phyloP scores from a whole-genome alignment of 2,113 vertebrate genomes.

The Vidua macroura region DNA sequence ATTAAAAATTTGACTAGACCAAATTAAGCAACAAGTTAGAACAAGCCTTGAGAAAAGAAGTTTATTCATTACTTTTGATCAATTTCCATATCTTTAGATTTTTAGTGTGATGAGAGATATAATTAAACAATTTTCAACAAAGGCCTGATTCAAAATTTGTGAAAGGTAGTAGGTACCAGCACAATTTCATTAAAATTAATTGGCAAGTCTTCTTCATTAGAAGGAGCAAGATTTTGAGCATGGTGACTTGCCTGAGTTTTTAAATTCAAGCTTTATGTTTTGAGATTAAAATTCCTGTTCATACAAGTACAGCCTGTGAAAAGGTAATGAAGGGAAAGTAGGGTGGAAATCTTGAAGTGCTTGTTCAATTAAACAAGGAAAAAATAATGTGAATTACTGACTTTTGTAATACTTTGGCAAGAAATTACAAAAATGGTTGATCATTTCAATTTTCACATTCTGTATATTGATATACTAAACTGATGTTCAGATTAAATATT shows the following conservation, averaged over 20 bases:
- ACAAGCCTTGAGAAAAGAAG: background rate
- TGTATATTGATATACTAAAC: background rate
- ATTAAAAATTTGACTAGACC: background rate
- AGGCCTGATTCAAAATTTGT: background rate
- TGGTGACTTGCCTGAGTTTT: background rate
- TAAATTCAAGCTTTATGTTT: background rate
- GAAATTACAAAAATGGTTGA: background rate
- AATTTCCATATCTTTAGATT: conserved; percentile 5
- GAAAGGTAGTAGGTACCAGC: background rate
- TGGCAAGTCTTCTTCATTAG: background rate
- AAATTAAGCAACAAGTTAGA: background rate
- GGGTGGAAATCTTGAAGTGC: background rate
- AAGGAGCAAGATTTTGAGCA: background rate
- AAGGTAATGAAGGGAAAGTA: background rate
- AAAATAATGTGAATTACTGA: background rate
- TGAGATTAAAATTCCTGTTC: background rate
- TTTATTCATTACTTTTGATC: background rate
- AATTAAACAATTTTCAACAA: background rate
- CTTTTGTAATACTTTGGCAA: background rate
- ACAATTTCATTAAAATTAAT: background rate
- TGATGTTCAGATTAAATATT: background rate
- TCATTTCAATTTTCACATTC: background rate
- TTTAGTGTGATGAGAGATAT: background rate
- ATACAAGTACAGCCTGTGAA: background rate
- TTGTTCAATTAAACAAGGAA: background rate